Base-by-base conservation (phyloP, 2,888 invertebrate genomes). In the Sceliomorpha sp. region DNA sequence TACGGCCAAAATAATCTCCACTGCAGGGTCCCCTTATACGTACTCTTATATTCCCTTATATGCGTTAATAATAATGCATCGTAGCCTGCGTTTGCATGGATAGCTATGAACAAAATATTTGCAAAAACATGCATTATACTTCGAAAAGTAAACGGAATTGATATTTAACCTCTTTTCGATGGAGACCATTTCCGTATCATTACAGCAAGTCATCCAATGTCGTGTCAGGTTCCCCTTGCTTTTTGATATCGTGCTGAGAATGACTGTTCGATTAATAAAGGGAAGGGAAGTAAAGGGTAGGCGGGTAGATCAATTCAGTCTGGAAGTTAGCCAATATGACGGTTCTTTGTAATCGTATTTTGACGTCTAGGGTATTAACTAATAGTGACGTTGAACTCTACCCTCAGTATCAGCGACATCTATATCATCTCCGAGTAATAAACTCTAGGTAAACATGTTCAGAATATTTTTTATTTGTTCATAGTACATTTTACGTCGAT, bases 321-420 rank as follows among this genome's bases (percentile, higher is more conserved):
- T 67, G 67, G 59, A 59, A 55, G 55, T 44, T 32, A n/a, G 60
- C 67, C 67, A 67, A 67, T 58, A 59, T 60, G 53, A 60, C 55
- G 47, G 55, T 62, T 51, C 68, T 60, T 68, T 56, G 68, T 60
- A 34, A 68, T 55, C 31, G 32, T 50, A 44, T 55, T 60, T 68
- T 68, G 56, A 60, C 60, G 45, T 32, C 31, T 26, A 15, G 42
- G 31, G 42, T 60, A 67, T 58, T 58, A 66, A 58, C 56, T 36
- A 63, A 63, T 42, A 10, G 1, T 12, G 26, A 37, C 24, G 63
- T 42, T 48, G 26, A 32, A 32, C 17, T 40, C 50, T 42, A 13
- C n/a, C 10, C n/a, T 12, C 10, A 17, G 48, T 42, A 36, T n/a
- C 50, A 42, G 24, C 1, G 29, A 20, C 12, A 40, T 9, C 15